These are phyloP conservation scores for Rhamnusium bicolor DNA, from an alignment of 2,888 invertebrate species.

Conservation along the genomic window DNA sequence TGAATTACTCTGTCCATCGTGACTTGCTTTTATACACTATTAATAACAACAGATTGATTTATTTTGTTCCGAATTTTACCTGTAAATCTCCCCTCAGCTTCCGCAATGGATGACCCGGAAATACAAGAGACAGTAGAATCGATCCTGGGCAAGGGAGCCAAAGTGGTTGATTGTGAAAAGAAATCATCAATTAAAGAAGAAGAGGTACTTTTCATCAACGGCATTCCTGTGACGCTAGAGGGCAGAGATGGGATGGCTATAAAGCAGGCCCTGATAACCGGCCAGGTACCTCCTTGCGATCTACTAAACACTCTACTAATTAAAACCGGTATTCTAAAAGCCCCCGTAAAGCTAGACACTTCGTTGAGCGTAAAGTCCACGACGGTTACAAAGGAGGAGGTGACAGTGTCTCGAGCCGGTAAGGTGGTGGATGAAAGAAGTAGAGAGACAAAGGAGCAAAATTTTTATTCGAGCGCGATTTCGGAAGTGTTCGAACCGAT, in stretches of 20 bases:
- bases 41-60: constrained; percentile 24
- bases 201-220: constrained; percentile 81
- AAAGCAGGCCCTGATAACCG: constrained; percentile 79
- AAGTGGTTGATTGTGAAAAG: constrained; percentile 83
- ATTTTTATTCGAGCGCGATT: constrained; percentile 79
- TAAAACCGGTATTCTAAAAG: constrained; percentile 78
- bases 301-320: constrained; percentile 80
- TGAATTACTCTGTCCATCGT: constrained; percentile 22
- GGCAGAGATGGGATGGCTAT: constrained; percentile 81
- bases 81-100: constrained; percentile 18
- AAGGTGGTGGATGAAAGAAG: constrained; percentile 80
- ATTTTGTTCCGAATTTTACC: constrained; percentile 20
- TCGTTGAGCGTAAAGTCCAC: constrained; percentile 81
- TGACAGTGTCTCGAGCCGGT: constrained; percentile 79
- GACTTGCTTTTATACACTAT: constrained; percentile 36
- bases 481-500: constrained; percentile 80
- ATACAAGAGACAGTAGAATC: constrained; percentile 84
- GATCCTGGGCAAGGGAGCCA: constrained; percentile 80
- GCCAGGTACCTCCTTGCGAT: constrained; percentile 82
- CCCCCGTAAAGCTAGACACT: constrained; percentile 81
- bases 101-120: constrained; percentile 79
- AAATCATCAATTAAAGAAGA: constrained; percentile 82
- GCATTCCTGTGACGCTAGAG: constrained; percentile 79
- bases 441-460: constrained; percentile 81
- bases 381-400: constrained; percentile 80